phyloP scores from a whole-genome alignment of 2,113 vertebrate genomes.

The Corythaixoides concolor region DNA sequence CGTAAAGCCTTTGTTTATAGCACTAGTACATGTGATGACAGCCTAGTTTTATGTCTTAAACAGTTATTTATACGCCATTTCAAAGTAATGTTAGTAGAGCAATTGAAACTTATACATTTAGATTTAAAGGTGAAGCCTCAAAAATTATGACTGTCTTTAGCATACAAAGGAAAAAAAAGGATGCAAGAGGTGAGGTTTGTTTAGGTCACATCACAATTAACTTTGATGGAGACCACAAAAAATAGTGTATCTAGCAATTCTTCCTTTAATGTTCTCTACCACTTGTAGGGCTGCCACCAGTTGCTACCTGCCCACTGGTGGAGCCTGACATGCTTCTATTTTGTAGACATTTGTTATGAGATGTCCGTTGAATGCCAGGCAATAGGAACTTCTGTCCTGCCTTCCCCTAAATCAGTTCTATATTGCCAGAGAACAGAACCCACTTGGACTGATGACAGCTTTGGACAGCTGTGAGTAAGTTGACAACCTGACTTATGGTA shows the following conservation, averaged over 20 bases:
- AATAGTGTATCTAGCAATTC: not conserved
- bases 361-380: not conserved
- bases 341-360: not conserved
- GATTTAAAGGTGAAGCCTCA: not conserved
- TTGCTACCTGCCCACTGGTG: not conserved
- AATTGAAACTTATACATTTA: not conserved
- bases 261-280: not conserved
- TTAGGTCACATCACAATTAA: not conserved
- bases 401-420: not conserved
- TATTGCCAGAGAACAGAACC: not conserved
- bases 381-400: not conserved
- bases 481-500: not conserved
- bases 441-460: not conserved
- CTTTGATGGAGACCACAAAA: not conserved
- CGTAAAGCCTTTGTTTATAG: not conserved
- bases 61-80: not conserved
- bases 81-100: not conserved
- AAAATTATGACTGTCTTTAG: not conserved
- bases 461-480: not conserved
- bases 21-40: not conserved
- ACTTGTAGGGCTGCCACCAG: not conserved
- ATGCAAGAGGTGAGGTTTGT: not conserved
- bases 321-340: not conserved
- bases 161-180: not conserved
- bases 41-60: not conserved